Evolutionary conservation across 30 jellyfish, hydroid and myxozoan genomes (phyloP), one percentile per base, ranked within the genome.

Genomic region (Hydractinia echinata): DNA sequence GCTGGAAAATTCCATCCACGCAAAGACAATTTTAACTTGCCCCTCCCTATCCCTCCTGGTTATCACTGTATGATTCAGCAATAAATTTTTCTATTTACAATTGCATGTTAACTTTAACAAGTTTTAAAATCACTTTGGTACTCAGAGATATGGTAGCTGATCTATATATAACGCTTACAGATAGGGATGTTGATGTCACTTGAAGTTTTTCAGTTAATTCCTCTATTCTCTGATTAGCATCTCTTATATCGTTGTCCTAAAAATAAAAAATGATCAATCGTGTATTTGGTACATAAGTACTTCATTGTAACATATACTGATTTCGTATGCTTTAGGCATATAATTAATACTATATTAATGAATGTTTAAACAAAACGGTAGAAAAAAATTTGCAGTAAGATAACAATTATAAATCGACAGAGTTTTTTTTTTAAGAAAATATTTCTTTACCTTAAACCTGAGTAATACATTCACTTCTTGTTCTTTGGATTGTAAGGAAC

Each of bases 401-500:
- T 10, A 10, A 58, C 16, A 64, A 7, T 64, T 6, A n/a, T 6
- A 64, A 64, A 6, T 64, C 7, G 1, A 7, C 9, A 64, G 16
- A 6, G 0, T 6, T 1, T 6, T 13, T 62, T 62, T 62, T 62
- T 5, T 5, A 5, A 64, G 8, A 64, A 0, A 6, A 7, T 64
- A n/a, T 6, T 0, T 64, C 74, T 6, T 64, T 64, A 93, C 99
- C 90, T 93, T 93, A 10, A 93, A 67, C 21, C 92, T 85, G 48
- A 93, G 79, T 5, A 90, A 62, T 54, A 94, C 88, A 10, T 39
- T 53, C 4, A 84, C 85, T 67, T 93, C 96, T 73, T 87, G 96
- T 56, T 93, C 96, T 54, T 81, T 81, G 8, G 96, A 95, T 81
- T 93, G 96, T 71, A 85, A 53, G 56, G 83, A 87, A 67, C 96